Conservation (phyloP, 2,888 invertebrate species). For the Xanthorhoe spadicearia region DNA sequence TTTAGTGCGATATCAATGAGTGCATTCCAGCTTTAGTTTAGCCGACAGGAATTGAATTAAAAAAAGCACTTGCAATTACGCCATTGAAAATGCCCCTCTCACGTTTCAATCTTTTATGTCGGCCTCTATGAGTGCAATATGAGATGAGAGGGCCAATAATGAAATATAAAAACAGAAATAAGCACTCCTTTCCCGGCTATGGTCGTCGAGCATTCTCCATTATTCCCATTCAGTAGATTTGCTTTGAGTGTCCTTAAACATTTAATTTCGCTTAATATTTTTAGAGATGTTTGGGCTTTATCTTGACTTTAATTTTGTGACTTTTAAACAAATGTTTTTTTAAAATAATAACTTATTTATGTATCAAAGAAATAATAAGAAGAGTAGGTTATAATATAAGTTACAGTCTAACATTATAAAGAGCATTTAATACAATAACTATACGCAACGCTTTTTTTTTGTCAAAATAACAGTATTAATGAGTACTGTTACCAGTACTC, state of each 20-base stretch:
- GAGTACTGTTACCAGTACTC: no score
- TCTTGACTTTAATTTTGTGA: constrained; percentile 15
- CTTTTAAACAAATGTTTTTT: background rate
- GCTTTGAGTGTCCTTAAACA: constrained; percentile 76
- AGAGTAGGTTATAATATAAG: background rate
- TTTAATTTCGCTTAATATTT: constrained; percentile 68
- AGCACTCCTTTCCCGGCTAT: constrained; percentile 74
- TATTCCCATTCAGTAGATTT: constrained; percentile 76
- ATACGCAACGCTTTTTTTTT: background rate
- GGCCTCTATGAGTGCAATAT: constrained; percentile 82
- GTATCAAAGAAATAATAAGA: no score
- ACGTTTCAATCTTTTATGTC: constrained; percentile 83
- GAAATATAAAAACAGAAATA: constrained; percentile 83
- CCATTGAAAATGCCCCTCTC: constrained; percentile 81
- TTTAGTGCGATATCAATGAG: constrained; percentile 80
- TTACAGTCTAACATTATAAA: background rate
- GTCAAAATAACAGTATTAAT: background rate
- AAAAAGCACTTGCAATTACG: constrained; percentile 83
- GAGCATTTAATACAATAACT: background rate
- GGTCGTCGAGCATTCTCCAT: constrained; percentile 75
- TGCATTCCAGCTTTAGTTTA: constrained; percentile 78
- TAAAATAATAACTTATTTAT: background rate
- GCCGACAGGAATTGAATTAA: constrained; percentile 82
- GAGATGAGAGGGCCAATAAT: constrained; percentile 84
- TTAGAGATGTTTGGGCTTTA: constrained; percentile 43